A percentile compares a stretch with the other conserved stretches of the same genome.
These are phyloP conservation scores for Ctenopoma kingsleyae DNA, from an alignment of 2,797 vertebrate species.

Conservation along the genomic window DNA sequence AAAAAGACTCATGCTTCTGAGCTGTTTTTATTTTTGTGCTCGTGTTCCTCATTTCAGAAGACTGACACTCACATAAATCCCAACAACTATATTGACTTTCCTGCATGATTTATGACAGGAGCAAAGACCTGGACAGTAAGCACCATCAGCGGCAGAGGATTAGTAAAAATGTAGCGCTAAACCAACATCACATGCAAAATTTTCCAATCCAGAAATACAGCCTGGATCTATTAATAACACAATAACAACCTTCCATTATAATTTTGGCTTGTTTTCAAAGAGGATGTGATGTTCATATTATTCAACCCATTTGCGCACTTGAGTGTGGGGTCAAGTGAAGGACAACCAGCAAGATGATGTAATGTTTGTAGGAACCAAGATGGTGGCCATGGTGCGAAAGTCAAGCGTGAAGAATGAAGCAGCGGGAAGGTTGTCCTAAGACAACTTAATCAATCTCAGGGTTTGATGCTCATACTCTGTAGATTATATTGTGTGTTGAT, in stretches of 20 bases:
- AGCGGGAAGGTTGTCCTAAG: conserved; percentile 45
- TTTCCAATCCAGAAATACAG: conserved; percentile 40
- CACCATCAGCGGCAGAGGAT: conserved; percentile 53
- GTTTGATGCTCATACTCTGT: conserved; percentile 37
- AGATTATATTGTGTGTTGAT: conserved; percentile 57
- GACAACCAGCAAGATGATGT: conserved; percentile 73
- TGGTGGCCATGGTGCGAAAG: conserved; percentile 68
- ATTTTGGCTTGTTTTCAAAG: conserved; percentile 44
- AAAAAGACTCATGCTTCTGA: conserved; percentile 66
- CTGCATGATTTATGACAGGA: conserved; percentile 69
- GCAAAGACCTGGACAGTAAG: conserved; percentile 59
- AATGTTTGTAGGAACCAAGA: conserved; percentile 74
- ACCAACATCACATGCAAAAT: conserved; percentile 47
- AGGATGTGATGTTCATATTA: conserved; percentile 48
- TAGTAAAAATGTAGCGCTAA: conserved; percentile 50
- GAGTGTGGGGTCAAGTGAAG: conserved; percentile 75
- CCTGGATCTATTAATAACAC: conserved; percentile 39
- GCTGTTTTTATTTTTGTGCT: conserved; percentile 68
- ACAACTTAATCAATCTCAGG: conserved; percentile 66
- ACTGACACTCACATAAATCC: conserved; percentile 76
- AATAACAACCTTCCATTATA: conserved; percentile 25
- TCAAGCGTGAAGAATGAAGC: conserved; percentile 68
- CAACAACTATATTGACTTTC: conserved; percentile 78
- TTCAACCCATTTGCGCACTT: conserved; percentile 39
- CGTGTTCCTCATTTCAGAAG: conserved; percentile 66